These are phyloP conservation scores for Labroides dimidiatus DNA, from an alignment of 2,797 vertebrate genomes.

Conservation along the genomic window DNA sequence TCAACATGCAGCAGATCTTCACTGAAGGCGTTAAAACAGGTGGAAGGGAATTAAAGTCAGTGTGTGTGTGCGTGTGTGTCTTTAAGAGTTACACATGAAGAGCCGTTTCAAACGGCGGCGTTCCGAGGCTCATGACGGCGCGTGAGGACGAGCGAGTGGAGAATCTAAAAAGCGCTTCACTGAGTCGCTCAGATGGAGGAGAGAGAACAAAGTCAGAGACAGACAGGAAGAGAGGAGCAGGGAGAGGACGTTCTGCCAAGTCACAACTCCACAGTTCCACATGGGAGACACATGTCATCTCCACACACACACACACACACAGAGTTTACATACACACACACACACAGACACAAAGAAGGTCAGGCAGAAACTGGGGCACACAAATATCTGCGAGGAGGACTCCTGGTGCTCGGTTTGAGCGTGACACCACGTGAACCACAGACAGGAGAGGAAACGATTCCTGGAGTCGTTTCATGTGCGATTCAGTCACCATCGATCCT, in stretches of 20 bases:
- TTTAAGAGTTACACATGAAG: too few relatives aligned
- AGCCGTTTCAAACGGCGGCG: too few relatives aligned
- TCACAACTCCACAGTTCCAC: slow-evolving; percentile 34
- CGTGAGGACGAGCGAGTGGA: too few relatives aligned
- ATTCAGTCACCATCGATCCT: too few relatives aligned
- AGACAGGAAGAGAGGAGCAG: slow-evolving; percentile 35
- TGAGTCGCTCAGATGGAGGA: not conserved
- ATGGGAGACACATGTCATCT: slow-evolving; percentile 29
- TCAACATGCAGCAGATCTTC: not conserved
- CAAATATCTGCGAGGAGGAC: not conserved
- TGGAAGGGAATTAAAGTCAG: too few relatives aligned
- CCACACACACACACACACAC: slow-evolving; percentile 4
- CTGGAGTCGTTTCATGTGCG: too few relatives aligned
- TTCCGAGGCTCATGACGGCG: too few relatives aligned
- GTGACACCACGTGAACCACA: not conserved
- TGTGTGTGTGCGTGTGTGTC: too few relatives aligned
- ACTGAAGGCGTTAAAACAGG: not conserved
- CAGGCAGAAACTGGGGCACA: too few relatives aligned
- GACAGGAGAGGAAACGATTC: too few relatives aligned
- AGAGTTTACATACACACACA: slow-evolving; percentile 1
- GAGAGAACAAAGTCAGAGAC: slow-evolving; percentile 46
- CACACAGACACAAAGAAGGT: slow-evolving; percentile 8
- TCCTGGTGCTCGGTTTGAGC: not conserved
- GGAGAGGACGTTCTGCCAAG: slow-evolving; percentile 73
- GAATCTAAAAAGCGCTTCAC: too few relatives aligned